phyloP scores from a whole-genome alignment of 2,113 vertebrate genomes.

The Myrmophylax atrothorax region DNA sequence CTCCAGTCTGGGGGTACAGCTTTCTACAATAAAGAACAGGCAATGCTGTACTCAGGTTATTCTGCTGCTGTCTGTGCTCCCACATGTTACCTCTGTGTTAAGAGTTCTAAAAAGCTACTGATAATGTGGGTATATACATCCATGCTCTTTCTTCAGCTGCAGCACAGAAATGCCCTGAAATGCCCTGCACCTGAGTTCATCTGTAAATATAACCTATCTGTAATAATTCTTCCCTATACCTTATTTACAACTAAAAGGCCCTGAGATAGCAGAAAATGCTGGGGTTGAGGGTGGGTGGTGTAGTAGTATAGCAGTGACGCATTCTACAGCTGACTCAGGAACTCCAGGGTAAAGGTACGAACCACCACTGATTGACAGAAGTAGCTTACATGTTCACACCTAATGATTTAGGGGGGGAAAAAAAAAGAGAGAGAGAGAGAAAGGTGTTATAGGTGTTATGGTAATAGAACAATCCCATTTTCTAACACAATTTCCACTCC shows the following conservation, averaged over 20 bases:
- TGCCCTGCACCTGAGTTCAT: background rate
- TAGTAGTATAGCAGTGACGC: background rate
- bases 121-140: background rate
- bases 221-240: background rate
- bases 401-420: background rate
- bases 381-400: background rate
- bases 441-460: background rate
- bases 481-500: background rate
- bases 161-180: background rate
- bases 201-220: background rate
- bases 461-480: background rate
- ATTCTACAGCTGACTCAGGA: background rate
- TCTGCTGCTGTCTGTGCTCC: background rate
- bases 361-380: background rate
- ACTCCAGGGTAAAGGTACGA: background rate
- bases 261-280: background rate
- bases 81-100: background rate
- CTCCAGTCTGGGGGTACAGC: background rate
- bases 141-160: background rate
- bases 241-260: background rate
- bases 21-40: background rate
- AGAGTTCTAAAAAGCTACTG: background rate
- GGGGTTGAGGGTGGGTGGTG: background rate
- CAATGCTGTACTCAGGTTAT: background rate
- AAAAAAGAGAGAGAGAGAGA: background rate